phyloP scores from a whole-genome alignment of 2,797 vertebrate genomes.

The Sebastes taczanowskii region DNA sequence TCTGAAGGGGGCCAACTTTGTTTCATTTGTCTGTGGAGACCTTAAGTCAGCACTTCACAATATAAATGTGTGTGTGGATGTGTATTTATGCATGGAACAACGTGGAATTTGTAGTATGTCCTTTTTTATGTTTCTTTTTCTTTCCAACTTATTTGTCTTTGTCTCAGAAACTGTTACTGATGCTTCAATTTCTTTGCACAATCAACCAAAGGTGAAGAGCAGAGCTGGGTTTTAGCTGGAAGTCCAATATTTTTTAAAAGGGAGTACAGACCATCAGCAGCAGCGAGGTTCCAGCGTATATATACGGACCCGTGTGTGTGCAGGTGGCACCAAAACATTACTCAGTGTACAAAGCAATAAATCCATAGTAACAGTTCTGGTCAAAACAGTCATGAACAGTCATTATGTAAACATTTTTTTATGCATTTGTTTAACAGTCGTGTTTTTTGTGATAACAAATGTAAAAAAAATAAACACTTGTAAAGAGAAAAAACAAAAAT shows the following conservation, averaged over 20 bases:
- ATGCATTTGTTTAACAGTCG: slow-evolving; percentile 77
- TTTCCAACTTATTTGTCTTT: slow-evolving; percentile 48
- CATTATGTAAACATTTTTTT: slow-evolving; percentile 83
- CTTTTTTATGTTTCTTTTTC: slow-evolving; percentile 24
- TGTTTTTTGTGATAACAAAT: slow-evolving; percentile 81
- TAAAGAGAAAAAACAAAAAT: slow-evolving; percentile 64
- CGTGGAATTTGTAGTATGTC: slow-evolving; percentile 74
- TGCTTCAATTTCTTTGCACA: slow-evolving; percentile 86
- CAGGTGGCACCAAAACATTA: slow-evolving; percentile 80
- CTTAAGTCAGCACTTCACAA: slow-evolving; percentile 66
- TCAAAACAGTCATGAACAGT: slow-evolving; percentile 70
- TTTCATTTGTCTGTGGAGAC: slow-evolving; percentile 52
- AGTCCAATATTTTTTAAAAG: slow-evolving; percentile 37
- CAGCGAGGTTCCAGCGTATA: slow-evolving; percentile 22
- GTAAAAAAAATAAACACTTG: slow-evolving; percentile 70
- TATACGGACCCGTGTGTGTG: slow-evolving; percentile 50
- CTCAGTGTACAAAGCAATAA: slow-evolving; percentile 98
- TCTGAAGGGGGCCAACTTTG: slow-evolving; percentile 48
- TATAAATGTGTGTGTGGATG: slow-evolving; percentile 78
- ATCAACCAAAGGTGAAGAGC: slow-evolving; percentile 87
- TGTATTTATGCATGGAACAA: slow-evolving; percentile 84
- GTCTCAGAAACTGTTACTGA: slow-evolving; percentile 80
- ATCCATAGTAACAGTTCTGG: slow-evolving; percentile 88
- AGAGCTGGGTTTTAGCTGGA: slow-evolving; percentile 81
- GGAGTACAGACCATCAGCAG: slow-evolving; percentile 49